phyloP scores from a whole-genome alignment of 2,113 vertebrate genomes.

The Conger conger region DNA sequence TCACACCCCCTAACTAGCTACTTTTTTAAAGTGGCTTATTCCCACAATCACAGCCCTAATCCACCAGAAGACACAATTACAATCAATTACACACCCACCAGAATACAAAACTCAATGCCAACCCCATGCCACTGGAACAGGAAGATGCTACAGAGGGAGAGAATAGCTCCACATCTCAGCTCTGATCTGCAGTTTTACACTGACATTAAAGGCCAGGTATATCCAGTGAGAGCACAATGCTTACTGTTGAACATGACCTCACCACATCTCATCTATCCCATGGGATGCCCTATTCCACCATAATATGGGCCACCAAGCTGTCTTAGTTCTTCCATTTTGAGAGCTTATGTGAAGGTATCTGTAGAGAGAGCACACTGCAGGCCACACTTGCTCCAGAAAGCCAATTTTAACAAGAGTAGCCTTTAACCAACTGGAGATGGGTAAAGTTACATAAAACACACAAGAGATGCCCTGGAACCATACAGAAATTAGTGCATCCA shows the following conservation, averaged over 20 bases:
- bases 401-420: background rate
- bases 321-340: background rate
- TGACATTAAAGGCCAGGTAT: background rate
- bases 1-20: background rate
- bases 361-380: conserved; percentile 14
- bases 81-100: no score
- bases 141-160: background rate
- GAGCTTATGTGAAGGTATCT: background rate
- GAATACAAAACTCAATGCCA: no score
- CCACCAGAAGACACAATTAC: no score
- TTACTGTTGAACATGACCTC: background rate
- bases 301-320: background rate
- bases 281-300: background rate
- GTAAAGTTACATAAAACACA: conserved; percentile 54
- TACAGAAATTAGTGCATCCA: conserved; percentile 55
- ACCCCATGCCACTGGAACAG: background rate
- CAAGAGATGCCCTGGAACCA: conserved; percentile 49
- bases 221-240: background rate
- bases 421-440: conserved; percentile 39
- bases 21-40: background rate
- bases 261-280: background rate
- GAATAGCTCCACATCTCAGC: background rate
- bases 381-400: conserved; percentile 47
- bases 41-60: no score
- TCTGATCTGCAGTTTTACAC: background rate